A percentile compares a stretch with the other conserved stretches of the same genome.
Evolutionary conservation across 2,888 invertebrate genomes (phyloP).

Genomic region (Aethes cnicana): DNA sequence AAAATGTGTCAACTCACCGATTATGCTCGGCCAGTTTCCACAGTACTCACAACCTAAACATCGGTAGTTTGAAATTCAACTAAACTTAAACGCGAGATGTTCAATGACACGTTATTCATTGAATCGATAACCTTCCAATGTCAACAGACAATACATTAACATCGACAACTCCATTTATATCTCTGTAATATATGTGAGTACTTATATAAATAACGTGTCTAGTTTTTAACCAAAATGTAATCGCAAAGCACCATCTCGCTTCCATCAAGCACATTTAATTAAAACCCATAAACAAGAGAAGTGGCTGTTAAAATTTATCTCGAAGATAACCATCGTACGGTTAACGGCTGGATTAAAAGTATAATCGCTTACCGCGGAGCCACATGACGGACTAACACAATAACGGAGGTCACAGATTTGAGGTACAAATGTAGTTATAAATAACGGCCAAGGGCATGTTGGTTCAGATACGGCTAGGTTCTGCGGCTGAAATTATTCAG

Average conservation of each 20-base stretch:
- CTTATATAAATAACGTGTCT: background rate
- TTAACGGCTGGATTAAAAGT: slow-evolving; percentile 13
- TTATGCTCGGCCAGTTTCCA: too few relatives aligned
- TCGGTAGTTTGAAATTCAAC: too few relatives aligned
- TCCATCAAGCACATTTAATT: slow-evolving; percentile 27
- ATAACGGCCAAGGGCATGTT: too few relatives aligned
- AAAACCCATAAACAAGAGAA: slow-evolving; percentile 27
- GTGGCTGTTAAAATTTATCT: slow-evolving; percentile 29
- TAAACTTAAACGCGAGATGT: too few relatives aligned
- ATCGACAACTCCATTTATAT: background rate
- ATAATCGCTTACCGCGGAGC: slow-evolving; percentile 6
- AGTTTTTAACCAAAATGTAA: background rate
- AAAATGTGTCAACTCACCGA: too few relatives aligned
- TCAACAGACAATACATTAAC: too few relatives aligned
- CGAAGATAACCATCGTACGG: slow-evolving; percentile 23
- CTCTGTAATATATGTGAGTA: background rate
- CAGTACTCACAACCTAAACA: too few relatives aligned
- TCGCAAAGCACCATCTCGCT: slow-evolving; percentile 11
- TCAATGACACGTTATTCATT: too few relatives aligned
- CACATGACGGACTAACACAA: background rate
- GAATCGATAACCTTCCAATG: too few relatives aligned
- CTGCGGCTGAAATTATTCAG: too few relatives aligned
- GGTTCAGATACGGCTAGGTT: too few relatives aligned
- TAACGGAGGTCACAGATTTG: background rate
- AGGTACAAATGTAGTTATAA: too few relatives aligned